Base-by-base conservation (phyloP, 2,113 vertebrate species). In the Panthera leo region DNA sequence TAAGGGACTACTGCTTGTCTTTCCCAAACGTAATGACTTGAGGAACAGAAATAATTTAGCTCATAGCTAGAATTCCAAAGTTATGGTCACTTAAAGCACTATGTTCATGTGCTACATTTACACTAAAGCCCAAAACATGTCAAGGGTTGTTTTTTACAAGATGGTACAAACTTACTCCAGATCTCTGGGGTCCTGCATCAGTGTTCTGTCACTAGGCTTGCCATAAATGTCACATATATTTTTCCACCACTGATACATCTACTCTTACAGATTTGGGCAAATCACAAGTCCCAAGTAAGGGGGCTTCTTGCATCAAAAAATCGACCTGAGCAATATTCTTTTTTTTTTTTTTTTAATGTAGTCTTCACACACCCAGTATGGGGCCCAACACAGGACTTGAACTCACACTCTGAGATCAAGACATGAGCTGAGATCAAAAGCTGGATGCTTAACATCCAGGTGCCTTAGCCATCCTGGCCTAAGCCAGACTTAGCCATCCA, bases 1-100 rank as follows among this genome's bases (percentile, higher is more conserved):
- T 39, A 82, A 75, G 67, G 42, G 31, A 18, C 16, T 61, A 55
- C 31, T 63, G 6, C 9, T 11, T 67, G 15, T 5, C 19, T 14
- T 79, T 25, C 25, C 67, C 19, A 78, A 15, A 5, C 5, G 27
- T 71, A 88, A 71, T 31, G 84, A 51, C 9, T 14, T 78, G n/a
- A 39, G 12, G 34, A 58, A 36, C 42, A 15, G 16, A n/a, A 83
- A 55, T 31, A 82, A 88, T 25, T 45, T 4, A 19, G 5, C 7
- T 91, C 4, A 83, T 78, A 2, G 61, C 51, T 31, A 39, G 16
- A 61, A 48, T 21, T 36, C 16, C 2, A 29, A 70, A 83, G 7
- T 39, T 12, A 76, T 27, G 15, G 8, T 75, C 25, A 31, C 1
- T 10, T 87, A 2, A 51, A 10, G 0, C 7, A 1, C 1, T 63